These are phyloP conservation scores for Anseranas semipalmata DNA, from an alignment of 2,113 vertebrate genomes.

Conservation along the genomic window DNA sequence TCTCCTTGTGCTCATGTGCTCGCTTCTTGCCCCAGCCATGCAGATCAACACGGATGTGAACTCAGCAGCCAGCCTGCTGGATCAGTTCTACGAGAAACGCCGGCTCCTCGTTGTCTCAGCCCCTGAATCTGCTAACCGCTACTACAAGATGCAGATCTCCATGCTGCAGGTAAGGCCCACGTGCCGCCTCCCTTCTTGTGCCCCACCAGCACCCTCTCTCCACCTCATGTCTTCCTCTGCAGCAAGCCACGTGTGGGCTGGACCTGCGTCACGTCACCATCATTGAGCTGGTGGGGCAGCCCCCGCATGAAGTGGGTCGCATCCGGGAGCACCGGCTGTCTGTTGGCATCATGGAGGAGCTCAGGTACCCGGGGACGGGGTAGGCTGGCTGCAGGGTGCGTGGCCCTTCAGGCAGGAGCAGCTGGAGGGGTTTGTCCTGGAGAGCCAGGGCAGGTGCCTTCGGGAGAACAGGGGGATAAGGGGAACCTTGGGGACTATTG, in stretches of 20 bases:
- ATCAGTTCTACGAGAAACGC: constrained; percentile 93
- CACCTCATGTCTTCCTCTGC: not conserved
- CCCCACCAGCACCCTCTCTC: not conserved
- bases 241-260: constrained; percentile 90
- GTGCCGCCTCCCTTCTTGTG: not conserved
- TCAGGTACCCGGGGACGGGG: constrained; percentile 79
- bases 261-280: constrained; percentile 88
- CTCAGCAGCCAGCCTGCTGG: constrained; percentile 84
- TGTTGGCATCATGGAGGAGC: constrained; percentile 85
- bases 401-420: not conserved
- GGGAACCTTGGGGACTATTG: not conserved
- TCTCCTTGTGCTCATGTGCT: fast-evolving
- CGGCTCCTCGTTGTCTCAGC: constrained; percentile 90
- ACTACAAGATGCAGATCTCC: constrained; percentile 91
- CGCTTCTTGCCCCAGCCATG: constrained; percentile 76
- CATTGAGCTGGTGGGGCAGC: constrained; percentile 88
- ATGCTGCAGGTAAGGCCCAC: constrained; percentile 87
- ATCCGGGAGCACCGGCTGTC: constrained; percentile 85
- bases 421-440: not conserved
- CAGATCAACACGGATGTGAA: constrained; percentile 87
- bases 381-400: not conserved
- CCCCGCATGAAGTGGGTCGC: constrained; percentile 86
- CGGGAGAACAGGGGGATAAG: fast-evolving
- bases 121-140: constrained; percentile 82
- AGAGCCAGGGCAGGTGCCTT: not conserved